Percentiles rank a stretch among this genome's conserved stretches.
Evolutionary conservation across 2,113 vertebrate species (phyloP).

Genomic region (Paradoxurus hermaphroditus): DNA sequence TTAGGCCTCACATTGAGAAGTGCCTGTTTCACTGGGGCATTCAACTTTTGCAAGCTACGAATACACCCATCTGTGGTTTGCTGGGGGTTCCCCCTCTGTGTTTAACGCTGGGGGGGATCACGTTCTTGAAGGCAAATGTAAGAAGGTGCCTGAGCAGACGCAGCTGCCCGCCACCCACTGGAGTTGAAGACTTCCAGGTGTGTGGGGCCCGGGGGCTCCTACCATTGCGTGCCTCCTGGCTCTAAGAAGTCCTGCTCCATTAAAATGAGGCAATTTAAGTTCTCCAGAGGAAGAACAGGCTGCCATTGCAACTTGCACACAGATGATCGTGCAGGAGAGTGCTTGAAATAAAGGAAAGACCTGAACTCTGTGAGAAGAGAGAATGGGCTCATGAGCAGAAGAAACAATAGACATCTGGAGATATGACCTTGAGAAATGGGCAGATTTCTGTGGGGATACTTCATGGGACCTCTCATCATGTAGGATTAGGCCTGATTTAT

Average conservation of each 20-base stretch:
- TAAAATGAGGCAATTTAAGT: not conserved
- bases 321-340: not conserved
- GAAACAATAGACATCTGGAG: not conserved
- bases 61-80: not conserved
- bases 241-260: not conserved
- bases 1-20: not conserved
- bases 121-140: not conserved
- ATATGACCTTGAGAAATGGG: accelerated
- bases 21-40: not conserved
- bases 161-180: not conserved
- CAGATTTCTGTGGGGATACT: too few relatives aligned
- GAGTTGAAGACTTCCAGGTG: not conserved
- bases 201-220: accelerated
- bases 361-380: not conserved
- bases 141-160: not conserved
- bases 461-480: accelerated
- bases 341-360: not conserved
- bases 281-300: not conserved
- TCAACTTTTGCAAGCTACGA: not conserved
- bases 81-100: not conserved
- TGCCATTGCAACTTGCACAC: not conserved
- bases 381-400: not conserved
- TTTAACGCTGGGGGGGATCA: not conserved
- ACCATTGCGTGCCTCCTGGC: accelerated
- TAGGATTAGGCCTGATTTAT: not conserved